A percentile compares a stretch with the other conserved stretches of the same genome.
Conservation (phyloP, 2,797 vertebrate species). For the Anableps anableps region DNA sequence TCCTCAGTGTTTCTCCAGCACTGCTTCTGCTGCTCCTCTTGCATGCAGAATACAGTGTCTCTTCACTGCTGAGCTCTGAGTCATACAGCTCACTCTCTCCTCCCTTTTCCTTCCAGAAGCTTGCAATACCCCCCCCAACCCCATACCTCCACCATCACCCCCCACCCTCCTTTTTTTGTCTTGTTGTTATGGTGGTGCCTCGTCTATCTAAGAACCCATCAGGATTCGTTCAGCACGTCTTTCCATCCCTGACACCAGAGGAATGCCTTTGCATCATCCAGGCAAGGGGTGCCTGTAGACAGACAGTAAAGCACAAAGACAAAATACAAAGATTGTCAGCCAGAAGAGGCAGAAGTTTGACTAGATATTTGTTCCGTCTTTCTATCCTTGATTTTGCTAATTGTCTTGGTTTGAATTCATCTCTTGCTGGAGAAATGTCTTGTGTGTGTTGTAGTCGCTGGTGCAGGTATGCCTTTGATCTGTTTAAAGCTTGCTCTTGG, state of each 20-base stretch:
- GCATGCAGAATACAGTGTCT: slow-evolving; percentile 54
- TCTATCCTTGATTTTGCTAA: slow-evolving; percentile 4
- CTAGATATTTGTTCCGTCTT: slow-evolving; percentile 4
- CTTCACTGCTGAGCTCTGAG: slow-evolving; percentile 65
- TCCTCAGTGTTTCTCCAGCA: slow-evolving; percentile 46
- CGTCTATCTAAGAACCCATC: slow-evolving; percentile 27
- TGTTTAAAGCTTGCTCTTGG: slow-evolving; percentile 18
- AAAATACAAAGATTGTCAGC: slow-evolving; percentile 18
- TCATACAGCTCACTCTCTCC: slow-evolving; percentile 67
- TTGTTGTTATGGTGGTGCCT: slow-evolving; percentile 7
- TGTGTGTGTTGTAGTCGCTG: slow-evolving; percentile 15
- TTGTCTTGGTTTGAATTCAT: slow-evolving; percentile 23
- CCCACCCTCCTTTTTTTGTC: background rate
- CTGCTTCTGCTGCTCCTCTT: slow-evolving; percentile 41
- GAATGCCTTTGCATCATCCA: slow-evolving; percentile 31
- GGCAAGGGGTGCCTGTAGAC: slow-evolving; percentile 37
- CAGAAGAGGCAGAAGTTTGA: slow-evolving; percentile 16
- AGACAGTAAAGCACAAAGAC: slow-evolving; percentile 38
- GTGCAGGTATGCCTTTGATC: slow-evolving; percentile 12
- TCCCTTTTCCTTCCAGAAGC: slow-evolving; percentile 67
- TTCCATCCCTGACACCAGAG: slow-evolving; percentile 30
- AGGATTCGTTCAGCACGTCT: slow-evolving; percentile 40
- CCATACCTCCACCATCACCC: background rate
- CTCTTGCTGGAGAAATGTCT: slow-evolving; percentile 1
- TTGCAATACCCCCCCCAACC: slow-evolving; percentile 30